These are phyloP conservation scores for Haplochromis vanheusdeni DNA, from an alignment of 2,113 vertebrate species.

Conservation along the genomic window DNA sequence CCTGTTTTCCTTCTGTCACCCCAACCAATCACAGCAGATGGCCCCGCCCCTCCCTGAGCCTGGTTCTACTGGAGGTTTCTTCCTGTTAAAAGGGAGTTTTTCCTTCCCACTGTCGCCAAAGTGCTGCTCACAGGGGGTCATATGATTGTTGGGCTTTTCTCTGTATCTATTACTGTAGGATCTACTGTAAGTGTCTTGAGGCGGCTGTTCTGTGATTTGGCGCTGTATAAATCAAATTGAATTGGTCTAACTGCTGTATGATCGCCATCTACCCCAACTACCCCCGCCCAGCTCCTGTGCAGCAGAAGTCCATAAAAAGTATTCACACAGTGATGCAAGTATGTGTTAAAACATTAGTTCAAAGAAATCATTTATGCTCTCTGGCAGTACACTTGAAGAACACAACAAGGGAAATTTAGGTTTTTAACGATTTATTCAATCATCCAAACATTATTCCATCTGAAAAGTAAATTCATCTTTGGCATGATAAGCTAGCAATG, in stretches of 20 bases:
- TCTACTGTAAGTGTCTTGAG: background rate
- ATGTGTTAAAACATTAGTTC: background rate
- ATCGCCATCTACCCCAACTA: background rate
- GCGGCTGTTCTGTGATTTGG: background rate
- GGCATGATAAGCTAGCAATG: background rate
- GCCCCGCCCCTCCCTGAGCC: background rate
- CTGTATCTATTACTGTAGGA: background rate
- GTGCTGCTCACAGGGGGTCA: background rate
- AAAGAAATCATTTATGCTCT: background rate
- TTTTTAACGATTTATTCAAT: background rate
- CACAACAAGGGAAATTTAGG: background rate
- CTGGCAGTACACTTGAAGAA: background rate
- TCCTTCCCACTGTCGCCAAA: no score
- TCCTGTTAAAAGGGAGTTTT: background rate
- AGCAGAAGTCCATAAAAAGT: background rate
- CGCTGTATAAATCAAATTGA: fast-evolving
- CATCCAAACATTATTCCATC: background rate
- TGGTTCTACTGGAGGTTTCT: fast-evolving
- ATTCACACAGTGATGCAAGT: background rate
- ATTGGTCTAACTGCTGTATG: background rate
- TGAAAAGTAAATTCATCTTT: background rate
- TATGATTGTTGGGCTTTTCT: background rate
- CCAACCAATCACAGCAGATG: background rate
- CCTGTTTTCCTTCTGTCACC: background rate
- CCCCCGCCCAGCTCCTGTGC: background rate